These are phyloP conservation scores for Chlorodrepanis virens DNA, from an alignment of 2,113 vertebrate genomes.

Conservation along the genomic window DNA sequence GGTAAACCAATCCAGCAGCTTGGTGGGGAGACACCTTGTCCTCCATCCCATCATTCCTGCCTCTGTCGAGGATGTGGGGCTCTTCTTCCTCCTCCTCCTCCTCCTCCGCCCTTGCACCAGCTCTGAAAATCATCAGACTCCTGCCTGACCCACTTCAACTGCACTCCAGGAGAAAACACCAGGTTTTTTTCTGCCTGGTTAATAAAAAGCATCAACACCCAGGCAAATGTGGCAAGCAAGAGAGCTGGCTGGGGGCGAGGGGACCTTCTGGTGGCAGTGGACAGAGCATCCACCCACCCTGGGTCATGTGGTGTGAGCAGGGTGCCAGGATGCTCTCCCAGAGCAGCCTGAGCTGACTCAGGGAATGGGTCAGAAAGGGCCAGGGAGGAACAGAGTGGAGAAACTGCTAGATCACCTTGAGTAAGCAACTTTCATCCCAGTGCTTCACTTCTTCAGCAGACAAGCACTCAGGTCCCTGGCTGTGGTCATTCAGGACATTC, in stretches of 20 bases:
- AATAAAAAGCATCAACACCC: not conserved
- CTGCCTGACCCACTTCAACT: not conserved
- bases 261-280: not conserved
- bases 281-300: not conserved
- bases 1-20: not conserved
- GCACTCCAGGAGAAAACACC: not conserved
- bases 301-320: not conserved
- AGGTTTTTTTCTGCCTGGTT: not conserved
- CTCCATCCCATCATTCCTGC: not conserved
- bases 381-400: not conserved
- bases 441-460: not conserved
- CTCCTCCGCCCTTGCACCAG: not conserved
- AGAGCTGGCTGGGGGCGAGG: rapidly evolving
- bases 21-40: not conserved
- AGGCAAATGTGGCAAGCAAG: not conserved
- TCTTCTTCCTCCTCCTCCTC: not conserved
- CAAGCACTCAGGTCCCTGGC: not conserved
- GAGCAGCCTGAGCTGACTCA: rapidly evolving
- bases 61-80: not conserved
- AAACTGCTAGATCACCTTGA: not conserved
- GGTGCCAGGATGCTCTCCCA: not conserved
- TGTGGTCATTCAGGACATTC: not conserved
- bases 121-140: not conserved
- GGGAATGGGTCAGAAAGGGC: not conserved
- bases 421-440: not conserved